Percentiles rank a stretch among this genome's conserved stretches.
phyloP scores from a whole-genome alignment of 2,797 vertebrate species.

The Tragelaphus oryx region DNA sequence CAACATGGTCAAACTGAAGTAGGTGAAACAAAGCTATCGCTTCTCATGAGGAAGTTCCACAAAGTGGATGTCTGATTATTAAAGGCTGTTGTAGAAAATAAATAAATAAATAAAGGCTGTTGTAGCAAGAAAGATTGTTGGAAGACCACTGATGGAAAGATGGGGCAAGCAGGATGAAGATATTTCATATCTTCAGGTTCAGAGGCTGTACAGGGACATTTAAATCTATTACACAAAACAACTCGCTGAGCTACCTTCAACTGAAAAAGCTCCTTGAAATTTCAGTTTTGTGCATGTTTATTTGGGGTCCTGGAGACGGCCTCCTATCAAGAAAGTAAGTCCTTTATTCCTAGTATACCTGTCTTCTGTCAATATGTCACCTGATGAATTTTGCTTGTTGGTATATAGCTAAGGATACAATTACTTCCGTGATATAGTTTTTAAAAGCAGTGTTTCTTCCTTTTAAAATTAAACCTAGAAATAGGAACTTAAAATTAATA shows the following conservation, averaged over 20 bases:
- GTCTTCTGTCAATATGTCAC: neutral
- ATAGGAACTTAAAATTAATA: neutral
- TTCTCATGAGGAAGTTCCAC: neutral
- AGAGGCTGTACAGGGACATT: neutral
- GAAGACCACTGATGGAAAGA: neutral
- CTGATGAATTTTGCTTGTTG: neutral
- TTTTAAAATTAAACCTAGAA: conserved; percentile 40
- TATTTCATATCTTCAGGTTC: conserved; percentile 4
- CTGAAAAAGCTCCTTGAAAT: conserved; percentile 29
- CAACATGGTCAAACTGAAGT: neutral
- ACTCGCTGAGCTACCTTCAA: conserved; percentile 4
- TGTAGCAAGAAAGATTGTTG: neutral
- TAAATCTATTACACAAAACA: conserved; percentile 21
- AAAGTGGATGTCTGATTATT: neutral
- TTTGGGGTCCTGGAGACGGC: neutral
- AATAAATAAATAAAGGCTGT: neutral
- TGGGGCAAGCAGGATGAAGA: neutral
- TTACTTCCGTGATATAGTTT: neutral
- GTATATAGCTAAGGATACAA: neutral
- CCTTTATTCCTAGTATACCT: conserved; percentile 1
- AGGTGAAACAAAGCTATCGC: neutral
- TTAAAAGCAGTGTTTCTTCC: neutral
- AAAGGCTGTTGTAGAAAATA: neutral
- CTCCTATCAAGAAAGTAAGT: conserved; percentile 31
- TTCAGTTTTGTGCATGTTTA: conserved; percentile 32